Base-by-base conservation (phyloP, 2,888 invertebrate genomes). In the Eustalomyia histrio region DNA sequence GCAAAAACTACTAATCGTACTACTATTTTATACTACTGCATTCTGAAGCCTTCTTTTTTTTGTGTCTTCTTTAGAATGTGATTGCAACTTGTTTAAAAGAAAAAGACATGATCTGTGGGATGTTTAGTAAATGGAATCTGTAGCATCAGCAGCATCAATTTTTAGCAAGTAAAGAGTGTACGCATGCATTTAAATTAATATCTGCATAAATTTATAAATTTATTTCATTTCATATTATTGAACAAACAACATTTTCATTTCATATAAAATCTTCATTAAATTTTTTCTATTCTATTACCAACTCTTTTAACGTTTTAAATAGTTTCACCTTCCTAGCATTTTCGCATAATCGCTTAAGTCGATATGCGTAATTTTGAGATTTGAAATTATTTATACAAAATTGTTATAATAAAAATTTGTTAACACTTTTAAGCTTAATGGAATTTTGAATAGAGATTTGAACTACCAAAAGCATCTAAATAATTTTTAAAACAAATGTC, bases 91-190 rank as follows among this genome's bases (percentile, higher is more conserved):
- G 71, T 58, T 72, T 69, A 53, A 24, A n/a, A 63, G 50, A 24
- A 58, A 43, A 39, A 52, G 29, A 67, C 61, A 65, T 74, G 73
- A 68, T 69, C 74, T 71, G 71, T 50, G 73, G 52, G 71, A 71
- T 81, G 74, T 72, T 78, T 74, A 67, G 74, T 78, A 74, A 69
- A 69, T 74, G 79, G 79, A 79, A 74, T 21, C 64, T 64, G 79
- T 74, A 29, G 63, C 57, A 55, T 33, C 53, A 76, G 57, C 64
- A 65, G 50, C 52, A 47, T 1, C 58, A 73, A 0, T 17, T 43
- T n/a, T 61, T 8, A 24, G 53, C 74, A 60, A 73, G 4, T 53
- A 52, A 60, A 65, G 29, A 7, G 29, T 55, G 55, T 16, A 64
- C 47, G 69, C 47, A 47, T 71, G 78, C 65, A 74, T 67, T 71